Evolutionary conservation across 2,797 vertebrate genomes (phyloP).

Genomic region (Monodelphis domestica): DNA sequence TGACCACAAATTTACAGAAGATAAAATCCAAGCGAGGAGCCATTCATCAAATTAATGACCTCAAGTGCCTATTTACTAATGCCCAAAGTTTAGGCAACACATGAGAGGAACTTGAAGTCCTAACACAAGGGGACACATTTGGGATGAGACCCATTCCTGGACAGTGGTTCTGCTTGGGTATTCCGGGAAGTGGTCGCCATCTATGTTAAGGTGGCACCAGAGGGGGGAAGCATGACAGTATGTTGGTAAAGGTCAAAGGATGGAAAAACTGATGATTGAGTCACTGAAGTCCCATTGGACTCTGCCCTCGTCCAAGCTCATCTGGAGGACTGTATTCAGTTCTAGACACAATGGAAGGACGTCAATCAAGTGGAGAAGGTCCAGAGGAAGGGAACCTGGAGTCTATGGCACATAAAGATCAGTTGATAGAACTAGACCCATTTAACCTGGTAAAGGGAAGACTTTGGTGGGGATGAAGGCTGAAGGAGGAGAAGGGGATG

Average conservation of each 20-base stretch:
- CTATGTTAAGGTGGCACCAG: not conserved
- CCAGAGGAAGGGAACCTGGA: not conserved
- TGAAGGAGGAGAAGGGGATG: not conserved
- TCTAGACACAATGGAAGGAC: not conserved
- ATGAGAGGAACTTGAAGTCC: not conserved
- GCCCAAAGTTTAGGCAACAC: not conserved
- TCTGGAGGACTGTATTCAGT: not conserved
- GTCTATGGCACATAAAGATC: not conserved
- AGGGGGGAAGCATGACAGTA: not conserved
- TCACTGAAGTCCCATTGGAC: not conserved
- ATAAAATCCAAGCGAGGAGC: not conserved
- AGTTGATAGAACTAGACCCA: not conserved
- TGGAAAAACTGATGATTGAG: not conserved
- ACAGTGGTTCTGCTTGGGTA: not conserved
- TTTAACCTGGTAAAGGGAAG: not conserved
- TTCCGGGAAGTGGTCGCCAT: not conserved
- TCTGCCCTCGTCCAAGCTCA: not conserved
- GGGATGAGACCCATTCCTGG: not conserved
- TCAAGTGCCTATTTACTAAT: not conserved
- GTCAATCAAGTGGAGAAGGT: not conserved
- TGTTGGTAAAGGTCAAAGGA: not conserved
- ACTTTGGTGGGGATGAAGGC: not conserved
- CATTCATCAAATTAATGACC: not conserved
- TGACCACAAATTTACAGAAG: not conserved
- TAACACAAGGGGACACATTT: not conserved